phyloP scores from a whole-genome alignment of 1,140 invertebrate genomes.

The Probaryconus sp. region DNA sequence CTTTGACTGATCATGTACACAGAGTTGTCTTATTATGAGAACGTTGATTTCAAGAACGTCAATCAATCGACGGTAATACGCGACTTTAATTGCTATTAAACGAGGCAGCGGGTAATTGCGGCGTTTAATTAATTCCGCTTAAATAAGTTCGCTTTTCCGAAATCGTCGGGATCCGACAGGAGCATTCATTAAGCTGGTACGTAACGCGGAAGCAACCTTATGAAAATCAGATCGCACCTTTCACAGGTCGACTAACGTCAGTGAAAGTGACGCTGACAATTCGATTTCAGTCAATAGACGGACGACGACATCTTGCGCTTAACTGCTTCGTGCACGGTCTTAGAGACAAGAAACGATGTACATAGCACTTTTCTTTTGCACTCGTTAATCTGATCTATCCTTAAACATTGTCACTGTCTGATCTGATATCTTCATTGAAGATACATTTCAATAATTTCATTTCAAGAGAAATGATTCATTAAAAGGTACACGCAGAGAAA shows the following conservation, averaged over 20 bases:
- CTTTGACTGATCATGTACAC: no score
- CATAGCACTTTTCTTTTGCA: no score
- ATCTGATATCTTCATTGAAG: no score
- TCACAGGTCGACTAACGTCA: not conserved
- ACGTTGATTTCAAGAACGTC: not conserved
- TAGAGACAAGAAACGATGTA: no score
- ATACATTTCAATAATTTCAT: no score
- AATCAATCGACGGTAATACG: not conserved
- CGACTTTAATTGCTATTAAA: not conserved
- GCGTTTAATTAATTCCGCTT: not conserved
- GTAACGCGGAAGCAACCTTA: not conserved
- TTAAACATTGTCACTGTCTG: no score
- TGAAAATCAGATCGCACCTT: constrained; percentile 16
- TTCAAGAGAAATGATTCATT: no score
- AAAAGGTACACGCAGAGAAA: no score
- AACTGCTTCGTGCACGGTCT: no score
- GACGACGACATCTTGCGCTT: not conserved
- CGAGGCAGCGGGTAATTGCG: not conserved
- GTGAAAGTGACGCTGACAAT: constrained; percentile 21
- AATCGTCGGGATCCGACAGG: not conserved
- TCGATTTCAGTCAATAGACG: constrained; percentile 16
- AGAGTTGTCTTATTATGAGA: not conserved
- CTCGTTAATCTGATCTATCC: no score
- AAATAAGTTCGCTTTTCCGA: not conserved
- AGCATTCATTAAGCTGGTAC: not conserved